These are phyloP conservation scores for Odontamblyopus lacepedii DNA, from an alignment of 2,797 vertebrate genomes.

Conservation along the genomic window DNA sequence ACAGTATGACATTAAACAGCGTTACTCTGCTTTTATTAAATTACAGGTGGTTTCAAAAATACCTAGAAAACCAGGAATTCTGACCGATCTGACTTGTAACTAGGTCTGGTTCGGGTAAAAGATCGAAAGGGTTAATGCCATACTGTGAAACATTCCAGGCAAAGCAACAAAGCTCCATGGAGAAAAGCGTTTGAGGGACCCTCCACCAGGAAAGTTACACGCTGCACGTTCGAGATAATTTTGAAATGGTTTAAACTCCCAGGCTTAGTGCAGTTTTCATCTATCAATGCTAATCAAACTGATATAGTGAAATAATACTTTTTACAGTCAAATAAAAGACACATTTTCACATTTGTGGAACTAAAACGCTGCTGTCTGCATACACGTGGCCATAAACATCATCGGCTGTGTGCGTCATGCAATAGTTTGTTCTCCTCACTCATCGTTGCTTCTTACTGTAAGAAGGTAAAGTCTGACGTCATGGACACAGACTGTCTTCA, in stretches of 20 bases:
- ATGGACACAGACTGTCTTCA: slow-evolving; percentile 20
- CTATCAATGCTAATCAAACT: slow-evolving; percentile 10
- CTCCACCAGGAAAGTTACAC: too few relatives aligned
- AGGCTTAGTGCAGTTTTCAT: slow-evolving; percentile 39
- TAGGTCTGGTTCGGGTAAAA: too few relatives aligned
- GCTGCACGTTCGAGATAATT: slow-evolving; percentile 1
- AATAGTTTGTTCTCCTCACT: slow-evolving; percentile 42
- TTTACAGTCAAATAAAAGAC: slow-evolving; percentile 40
- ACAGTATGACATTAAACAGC: too few relatives aligned
- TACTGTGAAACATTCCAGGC: too few relatives aligned
- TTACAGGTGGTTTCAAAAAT: too few relatives aligned
- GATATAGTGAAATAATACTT: slow-evolving; percentile 31
- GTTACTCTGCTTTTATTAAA: too few relatives aligned
- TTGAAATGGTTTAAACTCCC: slow-evolving; percentile 25
- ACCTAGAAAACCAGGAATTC: too few relatives aligned
- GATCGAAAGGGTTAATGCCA: too few relatives aligned
- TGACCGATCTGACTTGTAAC: too few relatives aligned
- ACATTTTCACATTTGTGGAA: slow-evolving; percentile 65
- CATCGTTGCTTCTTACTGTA: slow-evolving; percentile 19
- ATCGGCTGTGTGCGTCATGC: slow-evolving; percentile 31
- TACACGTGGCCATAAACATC: slow-evolving; percentile 30
- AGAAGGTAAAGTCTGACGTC: slow-evolving; percentile 13
- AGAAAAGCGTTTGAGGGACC: too few relatives aligned
- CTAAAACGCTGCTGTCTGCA: slow-evolving; percentile 28
- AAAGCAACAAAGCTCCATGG: too few relatives aligned